These are phyloP conservation scores for Orthosia cruda DNA, from an alignment of 2,888 invertebrate genomes.

Conservation along the genomic window DNA sequence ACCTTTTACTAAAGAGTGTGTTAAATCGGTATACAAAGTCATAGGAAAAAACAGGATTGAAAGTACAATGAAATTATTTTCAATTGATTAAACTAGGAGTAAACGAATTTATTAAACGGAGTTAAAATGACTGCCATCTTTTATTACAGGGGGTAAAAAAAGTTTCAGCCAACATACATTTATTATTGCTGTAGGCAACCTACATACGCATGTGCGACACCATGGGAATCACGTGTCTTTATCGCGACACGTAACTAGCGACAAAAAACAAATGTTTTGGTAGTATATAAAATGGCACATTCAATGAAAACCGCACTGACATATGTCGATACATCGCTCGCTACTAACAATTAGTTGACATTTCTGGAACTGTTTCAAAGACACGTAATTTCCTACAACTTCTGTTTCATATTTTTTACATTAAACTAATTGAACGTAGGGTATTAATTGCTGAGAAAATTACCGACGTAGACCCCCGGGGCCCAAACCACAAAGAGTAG, in stretches of 20 bases:
- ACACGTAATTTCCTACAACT: conserved; percentile 83
- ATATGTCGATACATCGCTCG: conserved; percentile 80
- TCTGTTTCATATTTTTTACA: conserved; percentile 86
- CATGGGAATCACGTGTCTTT: conserved; percentile 15
- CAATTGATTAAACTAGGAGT: too few relatives aligned
- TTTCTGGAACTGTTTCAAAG: conserved; percentile 81
- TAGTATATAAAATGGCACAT: conserved; percentile 53
- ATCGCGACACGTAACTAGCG: conserved; percentile 19
- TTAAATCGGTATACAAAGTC: too few relatives aligned
- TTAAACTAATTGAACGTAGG: conserved; percentile 87
- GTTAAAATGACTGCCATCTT: neutral
- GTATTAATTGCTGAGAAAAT: conserved; percentile 90
- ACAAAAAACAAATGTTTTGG: conserved; percentile 43
- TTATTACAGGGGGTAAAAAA: neutral
- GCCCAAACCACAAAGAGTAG: conserved; percentile 86
- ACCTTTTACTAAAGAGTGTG: too few relatives aligned
- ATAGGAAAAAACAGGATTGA: too few relatives aligned
- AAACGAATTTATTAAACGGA: neutral
- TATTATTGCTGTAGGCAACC: neutral
- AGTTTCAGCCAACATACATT: neutral
- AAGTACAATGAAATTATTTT: too few relatives aligned
- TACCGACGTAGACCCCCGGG: conserved; percentile 82
- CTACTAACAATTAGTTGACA: conserved; percentile 79
- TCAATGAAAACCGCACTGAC: conserved; percentile 76
- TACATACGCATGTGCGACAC: neutral